Conservation (phyloP, 2,113 vertebrate genomes). For the Lepisosteus osseus region DNA sequence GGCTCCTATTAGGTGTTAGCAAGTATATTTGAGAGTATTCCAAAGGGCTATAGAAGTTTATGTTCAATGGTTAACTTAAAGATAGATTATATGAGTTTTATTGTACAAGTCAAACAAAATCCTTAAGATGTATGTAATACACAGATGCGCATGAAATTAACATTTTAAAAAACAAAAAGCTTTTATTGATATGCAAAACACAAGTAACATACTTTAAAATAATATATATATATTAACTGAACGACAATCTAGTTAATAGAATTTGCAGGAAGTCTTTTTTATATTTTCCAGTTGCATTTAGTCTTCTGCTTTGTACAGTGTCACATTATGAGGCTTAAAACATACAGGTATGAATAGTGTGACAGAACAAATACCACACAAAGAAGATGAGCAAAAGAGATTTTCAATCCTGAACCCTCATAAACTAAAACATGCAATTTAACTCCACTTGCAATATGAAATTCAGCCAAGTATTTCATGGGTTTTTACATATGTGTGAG, state of each 20-base stretch:
- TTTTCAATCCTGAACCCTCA: background rate
- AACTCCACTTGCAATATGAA: conserved; percentile 37
- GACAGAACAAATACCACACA: background rate
- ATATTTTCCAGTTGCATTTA: background rate
- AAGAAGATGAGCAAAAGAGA: background rate
- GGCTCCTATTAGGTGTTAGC: conserved; percentile 26
- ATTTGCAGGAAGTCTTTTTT: too few relatives aligned
- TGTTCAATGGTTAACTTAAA: conserved; percentile 40
- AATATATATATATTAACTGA: too few relatives aligned
- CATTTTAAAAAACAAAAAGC: conserved; percentile 40
- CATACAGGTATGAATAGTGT: background rate
- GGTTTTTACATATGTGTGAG: conserved; percentile 46
- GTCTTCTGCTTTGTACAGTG: background rate
- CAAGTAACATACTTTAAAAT: conserved; percentile 26
- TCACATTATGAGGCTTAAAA: background rate
- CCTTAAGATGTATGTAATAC: conserved; percentile 10
- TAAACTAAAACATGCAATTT: conserved; percentile 20
- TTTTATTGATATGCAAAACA: conserved; percentile 64
- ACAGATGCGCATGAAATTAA: too few relatives aligned
- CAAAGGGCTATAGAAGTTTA: conserved; percentile 65
- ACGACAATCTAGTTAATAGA: too few relatives aligned
- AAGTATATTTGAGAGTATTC: conserved; percentile 51
- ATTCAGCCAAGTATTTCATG: conserved; percentile 25
- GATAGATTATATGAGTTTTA: conserved; percentile 30
- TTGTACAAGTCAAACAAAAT: background rate